Percentiles rank a stretch among this genome's conserved stretches.
These are phyloP conservation scores for Mellivora capensis DNA, from an alignment of 2,113 vertebrate genomes.

Conservation along the genomic window DNA sequence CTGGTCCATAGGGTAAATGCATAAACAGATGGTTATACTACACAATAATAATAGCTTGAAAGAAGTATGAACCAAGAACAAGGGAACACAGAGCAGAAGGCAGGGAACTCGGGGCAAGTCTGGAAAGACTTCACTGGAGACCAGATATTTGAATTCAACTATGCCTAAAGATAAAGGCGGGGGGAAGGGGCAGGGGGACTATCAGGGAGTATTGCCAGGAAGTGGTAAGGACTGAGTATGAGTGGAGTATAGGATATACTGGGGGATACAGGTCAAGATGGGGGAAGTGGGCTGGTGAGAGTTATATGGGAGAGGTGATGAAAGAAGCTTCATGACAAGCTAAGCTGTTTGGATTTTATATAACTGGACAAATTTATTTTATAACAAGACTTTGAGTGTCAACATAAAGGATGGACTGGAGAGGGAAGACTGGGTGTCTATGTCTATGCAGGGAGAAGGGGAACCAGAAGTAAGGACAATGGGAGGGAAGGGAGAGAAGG, in stretches of 20 bases:
- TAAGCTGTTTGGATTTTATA: background rate
- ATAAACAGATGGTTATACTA: background rate
- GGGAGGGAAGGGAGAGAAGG: background rate
- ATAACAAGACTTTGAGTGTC: background rate
- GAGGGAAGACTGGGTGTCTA: background rate
- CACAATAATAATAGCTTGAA: background rate
- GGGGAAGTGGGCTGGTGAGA: background rate
- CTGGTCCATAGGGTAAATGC: background rate
- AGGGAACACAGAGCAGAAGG: background rate
- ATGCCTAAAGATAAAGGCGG: background rate
- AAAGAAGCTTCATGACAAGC: background rate
- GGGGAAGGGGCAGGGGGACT: no score
- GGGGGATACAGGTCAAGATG: background rate
- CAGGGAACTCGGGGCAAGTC: background rate
- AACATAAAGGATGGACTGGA: background rate
- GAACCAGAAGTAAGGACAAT: background rate
- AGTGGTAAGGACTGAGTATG: background rate
- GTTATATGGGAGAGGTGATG: background rate
- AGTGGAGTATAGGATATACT: accelerated
- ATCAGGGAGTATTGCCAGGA: background rate
- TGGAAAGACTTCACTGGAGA: background rate
- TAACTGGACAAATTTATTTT: background rate
- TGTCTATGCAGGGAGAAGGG: background rate
- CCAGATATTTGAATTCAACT: background rate
- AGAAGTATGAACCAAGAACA: background rate